A percentile compares a stretch with the other conserved stretches of the same genome.
Evolutionary conservation across 2,797 vertebrate genomes (phyloP).

Genomic region (Caiman crocodilus): DNA sequence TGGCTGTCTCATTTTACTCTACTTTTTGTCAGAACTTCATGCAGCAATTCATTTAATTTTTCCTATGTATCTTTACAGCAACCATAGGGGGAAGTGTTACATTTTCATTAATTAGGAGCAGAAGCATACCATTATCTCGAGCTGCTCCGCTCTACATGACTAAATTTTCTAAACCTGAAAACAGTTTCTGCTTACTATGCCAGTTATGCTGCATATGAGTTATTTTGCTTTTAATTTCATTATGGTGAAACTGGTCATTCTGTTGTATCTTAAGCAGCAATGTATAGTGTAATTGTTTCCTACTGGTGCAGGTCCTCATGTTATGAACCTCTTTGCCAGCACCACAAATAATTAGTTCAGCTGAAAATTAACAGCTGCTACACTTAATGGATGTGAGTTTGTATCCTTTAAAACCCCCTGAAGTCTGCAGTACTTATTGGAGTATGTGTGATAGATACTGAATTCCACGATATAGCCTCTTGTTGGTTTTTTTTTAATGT

Average conservation of each 20-base stretch:
- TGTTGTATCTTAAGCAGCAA: conserved; percentile 12
- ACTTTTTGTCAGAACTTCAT: neutral
- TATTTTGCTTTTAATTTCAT: conserved; percentile 19
- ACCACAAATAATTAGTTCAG: conserved; percentile 10
- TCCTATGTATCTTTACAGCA: neutral
- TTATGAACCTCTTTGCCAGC: neutral
- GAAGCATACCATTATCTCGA: neutral
- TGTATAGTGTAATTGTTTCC: conserved; percentile 53
- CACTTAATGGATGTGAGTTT: neutral
- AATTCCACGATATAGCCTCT: conserved; percentile 30
- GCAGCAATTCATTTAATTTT: neutral
- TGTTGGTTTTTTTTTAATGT: conserved; percentile 16
- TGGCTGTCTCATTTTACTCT: neutral
- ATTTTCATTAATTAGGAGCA: neutral
- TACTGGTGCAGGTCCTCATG: conserved; percentile 24
- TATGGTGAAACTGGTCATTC: conserved; percentile 1
- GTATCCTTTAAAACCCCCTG: conserved; percentile 8
- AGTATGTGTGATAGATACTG: conserved; percentile 42
- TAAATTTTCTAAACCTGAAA: neutral
- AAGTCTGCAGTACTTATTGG: conserved; percentile 20
- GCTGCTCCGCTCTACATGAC: neutral
- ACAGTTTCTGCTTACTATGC: neutral
- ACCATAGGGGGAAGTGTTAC: neutral
- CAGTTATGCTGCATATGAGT: neutral
- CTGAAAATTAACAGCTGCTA: conserved; percentile 46